Conservation (phyloP, 2,113 vertebrate genomes). For the Heptranchias perlo region DNA sequence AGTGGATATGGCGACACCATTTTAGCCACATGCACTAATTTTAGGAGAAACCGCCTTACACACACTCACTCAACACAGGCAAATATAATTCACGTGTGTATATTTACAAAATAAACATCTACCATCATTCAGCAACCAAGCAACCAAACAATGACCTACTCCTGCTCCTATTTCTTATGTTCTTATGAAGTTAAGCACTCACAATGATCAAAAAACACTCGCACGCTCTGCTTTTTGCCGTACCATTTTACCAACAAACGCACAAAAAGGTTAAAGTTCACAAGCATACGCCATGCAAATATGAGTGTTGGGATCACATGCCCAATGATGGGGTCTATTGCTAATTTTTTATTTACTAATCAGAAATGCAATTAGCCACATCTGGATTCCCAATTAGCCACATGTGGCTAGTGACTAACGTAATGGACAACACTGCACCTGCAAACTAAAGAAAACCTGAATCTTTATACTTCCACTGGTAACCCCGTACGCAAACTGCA, state of each 20-base stretch:
- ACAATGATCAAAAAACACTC: not conserved
- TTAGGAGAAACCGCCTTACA: too few relatives aligned
- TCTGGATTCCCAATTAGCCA: not conserved
- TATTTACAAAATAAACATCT: not conserved
- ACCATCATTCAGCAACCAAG: not conserved
- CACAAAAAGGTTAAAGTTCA: not conserved
- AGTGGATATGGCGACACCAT: not conserved
- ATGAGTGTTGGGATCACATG: not conserved
- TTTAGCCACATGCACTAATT: too few relatives aligned
- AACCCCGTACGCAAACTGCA: not conserved
- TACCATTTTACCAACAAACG: not conserved
- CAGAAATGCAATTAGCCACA: not conserved
- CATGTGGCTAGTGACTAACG: not conserved
- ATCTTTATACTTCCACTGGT: not conserved
- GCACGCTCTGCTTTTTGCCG: too few relatives aligned
- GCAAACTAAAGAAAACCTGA: not conserved
- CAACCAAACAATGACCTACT: too few relatives aligned
- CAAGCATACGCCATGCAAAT: too few relatives aligned
- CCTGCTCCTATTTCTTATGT: too few relatives aligned
- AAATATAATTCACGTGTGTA: not conserved
- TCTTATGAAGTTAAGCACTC: too few relatives aligned
- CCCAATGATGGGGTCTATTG: too few relatives aligned
- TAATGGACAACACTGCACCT: not conserved
- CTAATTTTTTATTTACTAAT: not conserved
- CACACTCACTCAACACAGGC: too few relatives aligned